These are phyloP conservation scores for Oscheius sp. DNA, from an alignment of 2,888 invertebrate genomes.

Conservation along the genomic window DNA sequence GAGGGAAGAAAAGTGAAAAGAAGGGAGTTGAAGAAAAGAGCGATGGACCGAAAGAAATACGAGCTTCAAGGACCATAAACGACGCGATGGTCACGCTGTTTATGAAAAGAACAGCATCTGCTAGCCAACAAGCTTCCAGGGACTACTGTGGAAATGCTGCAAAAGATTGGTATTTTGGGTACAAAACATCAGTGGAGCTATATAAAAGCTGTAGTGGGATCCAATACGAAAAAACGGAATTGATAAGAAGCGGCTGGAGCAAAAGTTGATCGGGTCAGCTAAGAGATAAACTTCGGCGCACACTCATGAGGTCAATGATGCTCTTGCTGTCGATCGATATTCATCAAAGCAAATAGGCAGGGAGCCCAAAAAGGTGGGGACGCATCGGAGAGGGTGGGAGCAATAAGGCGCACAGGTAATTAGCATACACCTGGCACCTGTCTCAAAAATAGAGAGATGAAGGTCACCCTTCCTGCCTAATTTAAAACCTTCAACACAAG, in stretches of 20 bases:
- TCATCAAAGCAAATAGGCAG: slow-evolving; percentile 32
- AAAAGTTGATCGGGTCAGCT: not conserved
- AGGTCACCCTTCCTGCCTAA: not conserved
- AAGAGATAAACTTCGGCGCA: not conserved
- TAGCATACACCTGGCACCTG: slow-evolving; percentile 27
- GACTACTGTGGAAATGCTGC: not conserved
- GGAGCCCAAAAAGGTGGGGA: slow-evolving; percentile 8
- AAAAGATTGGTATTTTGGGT: too few relatives aligned
- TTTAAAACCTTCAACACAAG: not conserved
- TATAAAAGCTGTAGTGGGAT: not conserved
- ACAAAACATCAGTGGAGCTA: not conserved
- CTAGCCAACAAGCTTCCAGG: not conserved
- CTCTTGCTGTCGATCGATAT: slow-evolving; percentile 32
- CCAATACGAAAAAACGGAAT: not conserved
- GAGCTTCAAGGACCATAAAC: slow-evolving; percentile 35
- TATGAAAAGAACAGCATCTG: slow-evolving; percentile 5
- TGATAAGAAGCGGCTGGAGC: not conserved
- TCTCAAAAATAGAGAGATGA: not conserved
- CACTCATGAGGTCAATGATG: slow-evolving; percentile 29
- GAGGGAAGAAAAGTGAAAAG: not conserved
- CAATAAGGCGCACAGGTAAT: slow-evolving; percentile 16
- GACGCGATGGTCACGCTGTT: slow-evolving; percentile 32
- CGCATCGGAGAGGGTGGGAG: slow-evolving; percentile 1
- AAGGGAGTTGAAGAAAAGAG: slow-evolving; percentile 6
- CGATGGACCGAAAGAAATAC: slow-evolving; percentile 13